Evolutionary conservation across 2,888 invertebrate species (phyloP).

Genomic region (Megaustenia siamemsis): DNA sequence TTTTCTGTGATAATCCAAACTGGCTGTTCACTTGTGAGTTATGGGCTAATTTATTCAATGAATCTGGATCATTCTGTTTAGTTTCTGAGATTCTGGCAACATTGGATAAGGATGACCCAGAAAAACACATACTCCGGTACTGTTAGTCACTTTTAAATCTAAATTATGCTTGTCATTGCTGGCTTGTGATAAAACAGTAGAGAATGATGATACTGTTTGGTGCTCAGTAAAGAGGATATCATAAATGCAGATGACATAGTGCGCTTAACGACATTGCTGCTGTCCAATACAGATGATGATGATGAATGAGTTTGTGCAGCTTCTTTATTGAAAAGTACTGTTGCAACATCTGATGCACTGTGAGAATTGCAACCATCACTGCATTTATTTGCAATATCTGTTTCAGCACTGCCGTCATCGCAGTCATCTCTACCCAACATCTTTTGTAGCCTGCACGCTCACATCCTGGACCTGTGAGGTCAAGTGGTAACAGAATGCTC

Average conservation of each 20-base stretch:
- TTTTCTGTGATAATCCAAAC: neutral
- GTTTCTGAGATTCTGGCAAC: neutral
- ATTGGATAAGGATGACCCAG: neutral
- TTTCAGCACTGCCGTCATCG: neutral
- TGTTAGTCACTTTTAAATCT: neutral
- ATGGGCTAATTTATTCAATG: neutral
- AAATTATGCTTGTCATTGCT: neutral
- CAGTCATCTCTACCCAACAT: neutral
- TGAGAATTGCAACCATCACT: neutral
- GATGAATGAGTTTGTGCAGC: neutral
- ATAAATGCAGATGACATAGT: conserved; percentile 16
- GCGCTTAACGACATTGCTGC: neutral
- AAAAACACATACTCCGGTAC: neutral
- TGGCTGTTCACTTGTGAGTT: neutral
- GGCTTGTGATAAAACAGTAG: neutral
- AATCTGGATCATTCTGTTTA: neutral
- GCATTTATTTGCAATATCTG: neutral
- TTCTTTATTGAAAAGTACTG: neutral
- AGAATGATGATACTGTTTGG: neutral
- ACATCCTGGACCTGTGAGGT: neutral
- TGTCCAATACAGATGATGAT: neutral
- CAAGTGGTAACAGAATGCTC: neutral
- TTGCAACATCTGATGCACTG: neutral
- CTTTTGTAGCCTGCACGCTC: neutral
- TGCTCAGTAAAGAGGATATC: conserved; percentile 18